Base-by-base conservation (phyloP, 2,113 vertebrate species). In the Pseudonaja textilis region DNA sequence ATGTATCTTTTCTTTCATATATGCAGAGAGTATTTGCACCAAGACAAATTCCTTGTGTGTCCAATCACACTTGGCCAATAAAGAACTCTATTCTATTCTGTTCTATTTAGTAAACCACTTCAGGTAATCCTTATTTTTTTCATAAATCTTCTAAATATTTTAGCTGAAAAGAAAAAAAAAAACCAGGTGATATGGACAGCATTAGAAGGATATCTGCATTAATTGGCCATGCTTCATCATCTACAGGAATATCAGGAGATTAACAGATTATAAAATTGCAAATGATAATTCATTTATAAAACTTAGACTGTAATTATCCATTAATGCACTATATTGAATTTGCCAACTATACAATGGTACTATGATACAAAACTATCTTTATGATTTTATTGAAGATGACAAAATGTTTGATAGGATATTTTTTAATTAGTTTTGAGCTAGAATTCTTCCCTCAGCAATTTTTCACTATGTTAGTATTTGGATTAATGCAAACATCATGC, bases 241-340 rank as follows among this genome's bases (percentile, higher is more conserved):
- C 50, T 0, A 94, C 81, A 95, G 91, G 61, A 94, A 12, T 89
- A 94, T 55, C 92, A 91, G 87, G 42, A 54, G 91, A 95, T 95
- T 96, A 96, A 96, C 95, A 96, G 54, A 96, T 94, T 95, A 93
- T 56, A 95, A 87, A 69, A 90, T 55, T 88, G 90, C 93, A 91
- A 94, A 92, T 20, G 87, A 52, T 93, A 95, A 94, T 92, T 52
- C 94, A 94, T 95, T 96, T 45, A 5, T 89, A 64, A 94, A 29
- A 61, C 89, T 90, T 95, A 55, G 93, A 96, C 6, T 39, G 16
- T 81, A 39, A 90, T 93, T 92, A 90, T 88, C 92, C 18, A 94
- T 0, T 54, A 56, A 29, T 45, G 69, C 20, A 94, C 0, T 2
- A 47, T 95, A 74, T 14, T 93, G 69, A 92, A 93, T 94, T 91